Evolutionary conservation across 2,888 invertebrate species (phyloP).

Genomic region (Allygus modestus): DNA sequence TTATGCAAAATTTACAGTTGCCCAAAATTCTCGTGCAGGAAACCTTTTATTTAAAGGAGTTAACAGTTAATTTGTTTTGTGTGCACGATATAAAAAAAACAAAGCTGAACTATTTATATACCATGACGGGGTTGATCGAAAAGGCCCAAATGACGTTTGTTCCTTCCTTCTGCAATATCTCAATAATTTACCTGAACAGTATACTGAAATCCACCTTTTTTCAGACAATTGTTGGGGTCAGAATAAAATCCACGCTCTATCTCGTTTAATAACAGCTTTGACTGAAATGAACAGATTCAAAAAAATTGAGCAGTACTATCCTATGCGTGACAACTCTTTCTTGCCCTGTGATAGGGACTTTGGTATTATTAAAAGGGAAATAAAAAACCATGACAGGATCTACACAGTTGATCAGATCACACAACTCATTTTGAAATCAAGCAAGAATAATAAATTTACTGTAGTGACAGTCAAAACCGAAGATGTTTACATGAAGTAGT

Average conservation of each 20-base stretch:
- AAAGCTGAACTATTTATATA: neutral
- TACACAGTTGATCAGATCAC: slow-evolving; percentile 57
- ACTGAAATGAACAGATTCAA: slow-evolving; percentile 65
- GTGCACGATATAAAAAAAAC: neutral
- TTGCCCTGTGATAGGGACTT: slow-evolving; percentile 67
- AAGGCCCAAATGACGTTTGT: slow-evolving; percentile 24
- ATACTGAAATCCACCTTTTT: slow-evolving; percentile 67
- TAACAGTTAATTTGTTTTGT: slow-evolving; percentile 43
- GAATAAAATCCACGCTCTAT: slow-evolving; percentile 68
- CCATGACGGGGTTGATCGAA: neutral
- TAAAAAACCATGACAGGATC: slow-evolving; percentile 64
- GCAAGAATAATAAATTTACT: slow-evolving; percentile 60
- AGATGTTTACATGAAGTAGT: slow-evolving; percentile 59
- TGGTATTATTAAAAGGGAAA: slow-evolving; percentile 63
- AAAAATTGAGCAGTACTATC: slow-evolving; percentile 66
- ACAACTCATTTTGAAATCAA: slow-evolving; percentile 21
- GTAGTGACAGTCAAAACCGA: slow-evolving; percentile 62
- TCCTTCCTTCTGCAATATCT: slow-evolving; percentile 54
- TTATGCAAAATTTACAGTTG: slow-evolving; percentile 69
- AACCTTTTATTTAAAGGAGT: slow-evolving; percentile 15
- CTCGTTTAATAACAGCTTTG: slow-evolving; percentile 63
- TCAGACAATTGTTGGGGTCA: slow-evolving; percentile 70
- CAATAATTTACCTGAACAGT: neutral
- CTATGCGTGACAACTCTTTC: slow-evolving; percentile 67
- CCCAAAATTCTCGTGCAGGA: slow-evolving; percentile 57